These are phyloP conservation scores for Pseudoatta argentina DNA, from an alignment of 1,140 invertebrate genomes.

Conservation along the genomic window DNA sequence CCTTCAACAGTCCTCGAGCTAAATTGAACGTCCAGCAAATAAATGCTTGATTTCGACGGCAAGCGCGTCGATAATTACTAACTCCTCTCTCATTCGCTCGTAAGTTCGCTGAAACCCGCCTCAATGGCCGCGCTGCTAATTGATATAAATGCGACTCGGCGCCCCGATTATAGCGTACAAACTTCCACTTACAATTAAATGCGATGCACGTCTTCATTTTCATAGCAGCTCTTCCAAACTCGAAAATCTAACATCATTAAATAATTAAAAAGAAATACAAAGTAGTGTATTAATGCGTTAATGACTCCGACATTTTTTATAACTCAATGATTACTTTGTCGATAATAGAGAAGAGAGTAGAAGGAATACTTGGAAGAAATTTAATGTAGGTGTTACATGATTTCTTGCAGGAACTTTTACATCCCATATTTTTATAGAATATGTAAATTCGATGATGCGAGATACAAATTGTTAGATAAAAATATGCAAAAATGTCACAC, in stretches of 20 bases:
- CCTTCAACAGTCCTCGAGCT: not conserved
- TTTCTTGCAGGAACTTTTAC: not conserved
- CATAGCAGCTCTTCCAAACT: not conserved
- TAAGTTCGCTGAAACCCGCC: not conserved
- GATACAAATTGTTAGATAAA: not conserved
- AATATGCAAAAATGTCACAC: not conserved
- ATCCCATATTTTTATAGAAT: not conserved
- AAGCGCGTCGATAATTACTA: slow-evolving; percentile 37
- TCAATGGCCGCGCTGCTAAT: slow-evolving; percentile 13
- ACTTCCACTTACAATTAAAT: not conserved
- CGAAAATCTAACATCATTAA: not conserved
- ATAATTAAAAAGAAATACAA: not conserved
- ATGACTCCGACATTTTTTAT: not conserved
- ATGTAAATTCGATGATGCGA: not conserved
- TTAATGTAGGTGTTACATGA: not conserved
- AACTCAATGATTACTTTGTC: not conserved
- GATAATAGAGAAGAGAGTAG: not conserved
- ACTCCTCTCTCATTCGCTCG: not conserved
- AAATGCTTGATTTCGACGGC: slow-evolving; percentile 32
- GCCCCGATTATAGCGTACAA: slow-evolving; percentile 19
- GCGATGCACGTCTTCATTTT: not conserved
- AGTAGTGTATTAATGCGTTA: not conserved
- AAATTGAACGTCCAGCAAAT: slow-evolving; percentile 32
- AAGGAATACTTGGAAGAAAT: not conserved
- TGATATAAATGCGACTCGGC: slow-evolving; percentile 28